A percentile compares a stretch with the other conserved stretches of the same genome.
Conservation (phyloP, 2,113 vertebrate species). For the Nycticebus coucang region DNA sequence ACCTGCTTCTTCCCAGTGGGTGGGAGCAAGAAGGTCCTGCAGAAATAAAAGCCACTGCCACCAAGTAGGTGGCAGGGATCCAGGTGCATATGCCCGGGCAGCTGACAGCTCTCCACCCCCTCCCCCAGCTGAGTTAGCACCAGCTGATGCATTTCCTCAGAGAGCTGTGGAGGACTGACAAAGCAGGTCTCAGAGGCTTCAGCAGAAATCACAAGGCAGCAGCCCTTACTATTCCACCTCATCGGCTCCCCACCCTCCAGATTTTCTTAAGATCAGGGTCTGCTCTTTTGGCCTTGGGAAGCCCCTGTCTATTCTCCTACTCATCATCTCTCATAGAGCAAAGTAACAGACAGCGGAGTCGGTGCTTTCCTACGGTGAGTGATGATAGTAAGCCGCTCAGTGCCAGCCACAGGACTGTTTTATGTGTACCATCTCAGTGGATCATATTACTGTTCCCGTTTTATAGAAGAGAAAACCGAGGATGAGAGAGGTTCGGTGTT, state of each 20-base stretch:
- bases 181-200: neutral
- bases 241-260: neutral
- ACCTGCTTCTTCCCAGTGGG: neutral
- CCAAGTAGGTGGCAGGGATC: neutral
- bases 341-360: neutral
- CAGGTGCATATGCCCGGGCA: fast-evolving
- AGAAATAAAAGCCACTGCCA: neutral
- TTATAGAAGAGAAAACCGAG: neutral
- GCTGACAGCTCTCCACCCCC: neutral
- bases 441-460: neutral
- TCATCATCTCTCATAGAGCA: neutral
- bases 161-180: neutral
- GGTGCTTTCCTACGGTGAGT: neutral
- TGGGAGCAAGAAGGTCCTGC: neutral
- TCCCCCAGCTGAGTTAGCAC: neutral
- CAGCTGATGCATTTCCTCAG: fast-evolving
- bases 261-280: neutral
- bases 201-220: neutral
- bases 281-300: neutral
- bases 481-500: neutral
- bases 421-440: neutral
- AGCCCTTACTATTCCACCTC: neutral
- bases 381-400: neutral
- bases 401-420: neutral
- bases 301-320: neutral